Evolutionary conservation across 2,797 vertebrate genomes (phyloP).

Genomic region (Neomorphus geoffroyi): DNA sequence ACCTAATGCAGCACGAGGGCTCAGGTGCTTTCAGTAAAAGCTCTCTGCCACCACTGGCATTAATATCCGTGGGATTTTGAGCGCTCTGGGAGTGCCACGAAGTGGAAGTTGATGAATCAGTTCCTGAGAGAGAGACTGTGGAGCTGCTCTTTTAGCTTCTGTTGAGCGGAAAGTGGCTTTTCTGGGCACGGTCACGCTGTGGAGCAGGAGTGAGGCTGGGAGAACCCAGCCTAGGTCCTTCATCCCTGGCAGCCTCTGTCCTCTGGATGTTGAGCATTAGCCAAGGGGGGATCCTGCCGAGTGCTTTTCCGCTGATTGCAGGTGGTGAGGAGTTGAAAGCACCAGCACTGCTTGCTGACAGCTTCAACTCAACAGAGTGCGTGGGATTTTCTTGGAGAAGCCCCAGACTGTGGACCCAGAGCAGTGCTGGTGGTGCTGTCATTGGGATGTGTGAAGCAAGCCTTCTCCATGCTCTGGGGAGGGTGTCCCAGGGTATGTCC

Average conservation of each 20-base stretch:
- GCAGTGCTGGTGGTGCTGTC: background rate
- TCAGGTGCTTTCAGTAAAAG: no score
- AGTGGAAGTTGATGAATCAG: background rate
- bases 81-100: no score
- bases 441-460: background rate
- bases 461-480: background rate
- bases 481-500: background rate
- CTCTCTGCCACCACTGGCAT: no score
- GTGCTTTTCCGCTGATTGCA: background rate
- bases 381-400: background rate
- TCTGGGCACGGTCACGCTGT: background rate
- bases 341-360: background rate
- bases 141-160: background rate
- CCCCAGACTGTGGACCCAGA: background rate
- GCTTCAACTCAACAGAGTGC: background rate
- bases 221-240: background rate
- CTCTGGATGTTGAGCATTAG: background rate
- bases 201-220: background rate
- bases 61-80: no score
- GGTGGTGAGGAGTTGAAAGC: conserved; percentile 1
- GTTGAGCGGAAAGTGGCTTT: background rate
- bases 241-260: background rate
- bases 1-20: no score
- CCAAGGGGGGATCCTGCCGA: background rate
- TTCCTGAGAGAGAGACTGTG: background rate